Conservation (phyloP, 1,140 invertebrate species). For the Pseudomyrmex concolor region DNA sequence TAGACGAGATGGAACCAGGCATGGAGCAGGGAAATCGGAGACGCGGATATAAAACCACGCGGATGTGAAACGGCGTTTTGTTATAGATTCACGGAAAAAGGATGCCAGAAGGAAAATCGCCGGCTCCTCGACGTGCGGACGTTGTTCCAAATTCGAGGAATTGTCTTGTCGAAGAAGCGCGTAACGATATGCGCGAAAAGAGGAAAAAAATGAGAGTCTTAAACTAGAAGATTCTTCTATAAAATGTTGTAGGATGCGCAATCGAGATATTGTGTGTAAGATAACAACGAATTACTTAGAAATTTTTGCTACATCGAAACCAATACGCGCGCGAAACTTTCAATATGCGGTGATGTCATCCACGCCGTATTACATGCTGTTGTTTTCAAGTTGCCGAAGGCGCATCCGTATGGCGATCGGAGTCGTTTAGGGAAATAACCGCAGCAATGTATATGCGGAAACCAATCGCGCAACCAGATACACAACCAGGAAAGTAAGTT, state of each 20-base stretch:
- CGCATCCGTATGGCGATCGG: constrained; percentile 19
- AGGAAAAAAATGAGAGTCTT: background rate
- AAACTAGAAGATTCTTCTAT: constrained; percentile 6
- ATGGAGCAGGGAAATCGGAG: background rate
- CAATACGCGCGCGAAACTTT: background rate
- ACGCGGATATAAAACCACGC: background rate
- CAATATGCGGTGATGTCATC: background rate
- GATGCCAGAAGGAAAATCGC: too few relatives aligned
- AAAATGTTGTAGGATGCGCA: background rate
- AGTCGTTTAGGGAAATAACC: constrained; percentile 26
- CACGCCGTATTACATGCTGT: background rate
- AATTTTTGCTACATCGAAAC: background rate
- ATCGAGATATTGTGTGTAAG: background rate
- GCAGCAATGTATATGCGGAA: constrained; percentile 21
- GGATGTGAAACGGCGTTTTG: too few relatives aligned
- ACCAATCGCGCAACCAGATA: constrained; percentile 27
- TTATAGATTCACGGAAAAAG: too few relatives aligned
- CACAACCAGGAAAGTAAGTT: constrained; percentile 51
- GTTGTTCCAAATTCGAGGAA: background rate
- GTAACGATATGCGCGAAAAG: background rate
- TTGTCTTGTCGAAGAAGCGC: background rate
- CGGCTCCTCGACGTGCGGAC: background rate
- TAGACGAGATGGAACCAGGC: background rate
- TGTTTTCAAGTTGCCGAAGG: constrained; percentile 24
- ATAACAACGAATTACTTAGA: constrained; percentile 3